Conservation (phyloP, 2,113 vertebrate genomes). For the Fulmarus glacialis region DNA sequence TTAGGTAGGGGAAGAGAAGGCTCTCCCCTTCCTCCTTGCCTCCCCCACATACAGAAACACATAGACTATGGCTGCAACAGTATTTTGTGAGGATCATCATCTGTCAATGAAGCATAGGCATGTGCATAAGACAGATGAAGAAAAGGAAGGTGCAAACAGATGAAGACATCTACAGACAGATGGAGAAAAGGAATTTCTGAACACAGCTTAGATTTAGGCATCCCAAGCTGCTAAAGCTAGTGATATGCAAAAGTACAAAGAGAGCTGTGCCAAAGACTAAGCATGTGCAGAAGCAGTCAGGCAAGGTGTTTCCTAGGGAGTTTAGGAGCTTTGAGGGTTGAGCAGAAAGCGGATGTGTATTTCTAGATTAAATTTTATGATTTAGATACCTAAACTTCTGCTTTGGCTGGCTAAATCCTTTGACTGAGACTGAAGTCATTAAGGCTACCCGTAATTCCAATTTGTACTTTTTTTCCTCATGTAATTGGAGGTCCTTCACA, state of each 20-base stretch:
- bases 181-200: not conserved
- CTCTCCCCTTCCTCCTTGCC: not conserved
- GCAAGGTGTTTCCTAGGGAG: not conserved
- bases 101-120: not conserved
- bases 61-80: not conserved
- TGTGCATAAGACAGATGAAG: not conserved
- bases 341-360: not conserved
- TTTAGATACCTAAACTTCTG: not conserved
- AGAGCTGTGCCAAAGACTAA: not conserved
- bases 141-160: not conserved
- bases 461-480: not conserved
- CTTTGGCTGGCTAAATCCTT: not conserved
- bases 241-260: not conserved
- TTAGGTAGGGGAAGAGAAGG: not conserved
- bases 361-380: not conserved
- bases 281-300: not conserved
- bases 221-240: not conserved
- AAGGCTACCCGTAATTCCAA: not conserved
- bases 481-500: not conserved
- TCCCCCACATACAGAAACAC: not conserved
- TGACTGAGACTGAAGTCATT: not conserved
- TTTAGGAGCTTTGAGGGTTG: too few relatives aligned
- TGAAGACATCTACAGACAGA: not conserved
- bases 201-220: not conserved
- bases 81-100: not conserved